Evolutionary conservation across 2,113 vertebrate species (phyloP).

Genomic region (Heliornis fulica): DNA sequence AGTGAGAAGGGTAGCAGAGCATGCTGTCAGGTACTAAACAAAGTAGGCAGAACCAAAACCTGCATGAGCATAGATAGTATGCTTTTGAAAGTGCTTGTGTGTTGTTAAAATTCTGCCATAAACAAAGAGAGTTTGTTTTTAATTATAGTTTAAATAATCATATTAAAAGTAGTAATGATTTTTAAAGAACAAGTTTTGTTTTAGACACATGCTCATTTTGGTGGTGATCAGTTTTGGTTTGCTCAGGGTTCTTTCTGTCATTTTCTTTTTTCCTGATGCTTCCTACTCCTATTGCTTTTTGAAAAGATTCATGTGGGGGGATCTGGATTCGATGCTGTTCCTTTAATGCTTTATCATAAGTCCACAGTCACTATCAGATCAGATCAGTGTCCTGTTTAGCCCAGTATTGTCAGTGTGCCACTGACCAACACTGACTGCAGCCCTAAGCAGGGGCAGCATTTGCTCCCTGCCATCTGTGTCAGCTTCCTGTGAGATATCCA

Average conservation of each 20-base stretch:
- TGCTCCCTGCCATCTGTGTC: background rate
- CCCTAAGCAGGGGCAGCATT: accelerated
- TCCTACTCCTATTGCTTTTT: background rate
- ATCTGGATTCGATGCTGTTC: background rate
- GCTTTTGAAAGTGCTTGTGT: background rate
- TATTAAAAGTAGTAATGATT: background rate
- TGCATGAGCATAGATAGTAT: background rate
- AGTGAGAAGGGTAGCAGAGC: background rate
- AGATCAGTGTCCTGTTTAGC: background rate
- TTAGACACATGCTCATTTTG: background rate
- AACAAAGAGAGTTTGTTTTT: background rate
- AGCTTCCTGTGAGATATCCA: background rate
- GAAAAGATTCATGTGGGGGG: background rate
- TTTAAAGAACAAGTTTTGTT: background rate
- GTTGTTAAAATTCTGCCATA: background rate
- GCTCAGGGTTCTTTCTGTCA: accelerated
- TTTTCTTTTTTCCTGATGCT: background rate
- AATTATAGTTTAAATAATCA: background rate
- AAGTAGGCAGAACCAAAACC: background rate
- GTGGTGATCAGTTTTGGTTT: background rate
- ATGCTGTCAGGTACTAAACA: background rate
- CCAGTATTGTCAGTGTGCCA: background rate
- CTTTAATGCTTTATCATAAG: background rate
- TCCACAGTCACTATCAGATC: background rate
- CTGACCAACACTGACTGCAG: background rate